Evolutionary conservation across 1,140 invertebrate species (phyloP).

Genomic region (Gonioctena quinquepunctata): DNA sequence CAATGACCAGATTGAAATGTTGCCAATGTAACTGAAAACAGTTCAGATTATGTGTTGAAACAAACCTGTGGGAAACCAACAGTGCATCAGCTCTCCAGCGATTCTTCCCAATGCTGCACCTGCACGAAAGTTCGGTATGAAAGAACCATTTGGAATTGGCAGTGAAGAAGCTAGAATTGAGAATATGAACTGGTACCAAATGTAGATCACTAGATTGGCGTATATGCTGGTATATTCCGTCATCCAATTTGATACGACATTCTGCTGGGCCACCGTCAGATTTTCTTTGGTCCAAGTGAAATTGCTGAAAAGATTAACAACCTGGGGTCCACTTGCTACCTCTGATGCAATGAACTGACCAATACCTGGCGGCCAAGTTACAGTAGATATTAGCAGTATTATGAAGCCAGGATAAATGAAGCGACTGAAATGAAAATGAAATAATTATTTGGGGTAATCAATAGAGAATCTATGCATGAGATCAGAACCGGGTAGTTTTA

Average conservation of each 20-base stretch:
- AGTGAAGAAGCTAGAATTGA: slow-evolving; percentile 92
- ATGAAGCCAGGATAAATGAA: slow-evolving; percentile 88
- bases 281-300: slow-evolving; percentile 88
- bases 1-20: no score
- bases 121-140: slow-evolving; percentile 93
- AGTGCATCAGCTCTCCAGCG: slow-evolving; percentile 88
- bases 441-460: no score
- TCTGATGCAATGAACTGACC: slow-evolving; percentile 89
- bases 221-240: slow-evolving; percentile 82
- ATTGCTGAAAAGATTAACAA: slow-evolving; percentile 89
- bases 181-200: slow-evolving; percentile 87
- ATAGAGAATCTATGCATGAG: no score
- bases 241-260: slow-evolving; percentile 85
- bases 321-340: slow-evolving; percentile 79
- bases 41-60: no score
- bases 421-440: slow-evolving; percentile 63
- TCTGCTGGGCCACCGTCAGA: slow-evolving; percentile 79
- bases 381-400: slow-evolving; percentile 76
- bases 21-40: no score
- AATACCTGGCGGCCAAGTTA: slow-evolving; percentile 83
- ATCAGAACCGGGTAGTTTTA: no score
- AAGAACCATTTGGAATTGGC: slow-evolving; percentile 91
- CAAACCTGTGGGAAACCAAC: slow-evolving; percentile 79
- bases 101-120: slow-evolving; percentile 91
- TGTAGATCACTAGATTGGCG: slow-evolving; percentile 82